These are phyloP conservation scores for Spilarctia lutea DNA, from an alignment of 2,888 invertebrate genomes.

Conservation along the genomic window DNA sequence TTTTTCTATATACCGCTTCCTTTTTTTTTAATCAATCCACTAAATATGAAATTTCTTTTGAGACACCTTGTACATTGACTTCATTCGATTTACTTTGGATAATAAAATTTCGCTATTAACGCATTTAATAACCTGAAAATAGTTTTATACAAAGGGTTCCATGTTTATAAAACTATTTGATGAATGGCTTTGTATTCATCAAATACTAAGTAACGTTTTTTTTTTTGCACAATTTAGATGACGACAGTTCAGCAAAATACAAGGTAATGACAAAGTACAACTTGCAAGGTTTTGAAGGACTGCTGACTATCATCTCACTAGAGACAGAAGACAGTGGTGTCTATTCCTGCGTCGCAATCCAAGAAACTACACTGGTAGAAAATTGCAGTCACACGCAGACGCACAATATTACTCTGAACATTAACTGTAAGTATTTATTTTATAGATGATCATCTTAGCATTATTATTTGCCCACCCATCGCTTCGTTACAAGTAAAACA, in stretches of 20 bases:
- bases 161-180: background rate
- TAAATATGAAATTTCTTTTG: no score
- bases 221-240: constrained; percentile 51
- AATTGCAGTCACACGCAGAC: constrained; percentile 55
- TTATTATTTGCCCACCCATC: background rate
- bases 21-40: no score
- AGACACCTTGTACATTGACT: no score
- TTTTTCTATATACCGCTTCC: no score
- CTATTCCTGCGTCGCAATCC: constrained; percentile 68
- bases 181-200: background rate
- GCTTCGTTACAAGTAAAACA: background rate
- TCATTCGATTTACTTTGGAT: background rate
- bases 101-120: background rate
- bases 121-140: no score
- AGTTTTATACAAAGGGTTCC: no score
- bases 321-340: constrained; percentile 67
- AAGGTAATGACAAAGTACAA: constrained; percentile 72
- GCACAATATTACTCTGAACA: constrained; percentile 68
- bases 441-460: background rate
- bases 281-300: constrained; percentile 71
- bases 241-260: constrained; percentile 63
- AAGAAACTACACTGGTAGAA: constrained; percentile 57
- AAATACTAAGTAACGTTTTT: background rate
- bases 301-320: constrained; percentile 69
- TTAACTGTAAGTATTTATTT: constrained; percentile 69